These are phyloP conservation scores for Timandra comae DNA, from an alignment of 2,888 invertebrate genomes.

Conservation along the genomic window DNA sequence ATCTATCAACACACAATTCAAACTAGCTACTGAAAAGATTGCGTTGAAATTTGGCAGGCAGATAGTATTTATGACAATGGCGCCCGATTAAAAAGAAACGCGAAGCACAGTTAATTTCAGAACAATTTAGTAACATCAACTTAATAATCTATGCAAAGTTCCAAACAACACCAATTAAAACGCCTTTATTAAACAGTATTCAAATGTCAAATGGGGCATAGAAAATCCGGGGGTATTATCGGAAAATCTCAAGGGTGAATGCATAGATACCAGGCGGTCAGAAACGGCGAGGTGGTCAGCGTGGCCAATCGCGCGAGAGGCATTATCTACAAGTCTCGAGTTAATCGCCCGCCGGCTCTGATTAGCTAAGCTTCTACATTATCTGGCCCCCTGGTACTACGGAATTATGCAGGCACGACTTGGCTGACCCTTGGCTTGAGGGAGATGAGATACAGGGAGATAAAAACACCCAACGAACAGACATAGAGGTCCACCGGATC, in stretches of 20 bases:
- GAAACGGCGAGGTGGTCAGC: constrained; percentile 60
- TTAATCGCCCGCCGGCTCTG: constrained; percentile 68
- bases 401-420: constrained; percentile 67
- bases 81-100: too few species aligned
- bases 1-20: too few species aligned
- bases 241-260: constrained; percentile 40
- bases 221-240: constrained; percentile 40
- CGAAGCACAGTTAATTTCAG: too few species aligned
- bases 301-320: constrained; percentile 68
- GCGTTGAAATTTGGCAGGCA: too few species aligned
- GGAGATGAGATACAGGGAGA: constrained; percentile 28
- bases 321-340: constrained; percentile 63
- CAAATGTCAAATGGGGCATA: constrained; percentile 37
- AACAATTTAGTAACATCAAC: too few species aligned
- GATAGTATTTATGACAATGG: too few species aligned
- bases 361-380: constrained; percentile 67
- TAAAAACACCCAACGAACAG: constrained; percentile 32
- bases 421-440: constrained; percentile 29
- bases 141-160: too few species aligned
- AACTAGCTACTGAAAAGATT: too few species aligned
- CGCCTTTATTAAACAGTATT: constrained; percentile 21
- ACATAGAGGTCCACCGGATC: constrained; percentile 26
- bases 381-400: constrained; percentile 55
- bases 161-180: constrained; percentile 15
- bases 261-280: constrained; percentile 46